Evolutionary conservation across 2,113 vertebrate species (phyloP), one percentile per base, ranked within the genome.

Genomic region (Sinosuthora webbiana): DNA sequence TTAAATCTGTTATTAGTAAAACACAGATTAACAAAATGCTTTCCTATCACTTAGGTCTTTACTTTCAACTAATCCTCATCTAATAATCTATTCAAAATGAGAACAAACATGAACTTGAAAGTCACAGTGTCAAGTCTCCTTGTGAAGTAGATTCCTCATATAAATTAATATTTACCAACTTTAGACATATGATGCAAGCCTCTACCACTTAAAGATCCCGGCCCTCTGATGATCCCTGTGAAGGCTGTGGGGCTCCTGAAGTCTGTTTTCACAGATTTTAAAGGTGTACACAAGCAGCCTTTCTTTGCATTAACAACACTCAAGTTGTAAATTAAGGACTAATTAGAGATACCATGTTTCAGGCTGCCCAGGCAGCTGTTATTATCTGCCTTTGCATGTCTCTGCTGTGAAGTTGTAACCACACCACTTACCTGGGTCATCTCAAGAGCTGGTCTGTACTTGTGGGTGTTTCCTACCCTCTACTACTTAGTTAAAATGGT

Each of bases 331-430:
- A 82, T 82, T 77, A 90, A 93, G 90, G 84, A 75, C 93, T 96
- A 95, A 95, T 96, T 94, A 92, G 67, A 95, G 93, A 93, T 69
- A 93, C 25, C 33, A 42, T 0, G 21, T 87, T 60, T 35, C 87
- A 85, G 74, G 89, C 39, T 87, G 89, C 78, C 57, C 67, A 57
- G 60, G 89, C 70, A 91, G 87, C 87, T 97, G 74, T 95, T 83
- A 95, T 95, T 95, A 92, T 83, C 74, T 92, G n/a, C 37, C 77
- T 89, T 75, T 85, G 81, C 41, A 18, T 81, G 87, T 87, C 94
- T 93, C 71, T 17, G 8, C 71, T 20, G 42, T 13, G 55, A 69
- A 82, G 67, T n/a, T 69, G 37, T 62, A 90, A 83, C 79, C 55
- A 86, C 85, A 76, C 49, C 69, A 41, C 42, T 67, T 50, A 44